Percentiles rank a stretch among this genome's conserved stretches.
These are phyloP conservation scores for Dicentrarchus labrax DNA, from an alignment of 2,113 vertebrate species.

Conservation along the genomic window DNA sequence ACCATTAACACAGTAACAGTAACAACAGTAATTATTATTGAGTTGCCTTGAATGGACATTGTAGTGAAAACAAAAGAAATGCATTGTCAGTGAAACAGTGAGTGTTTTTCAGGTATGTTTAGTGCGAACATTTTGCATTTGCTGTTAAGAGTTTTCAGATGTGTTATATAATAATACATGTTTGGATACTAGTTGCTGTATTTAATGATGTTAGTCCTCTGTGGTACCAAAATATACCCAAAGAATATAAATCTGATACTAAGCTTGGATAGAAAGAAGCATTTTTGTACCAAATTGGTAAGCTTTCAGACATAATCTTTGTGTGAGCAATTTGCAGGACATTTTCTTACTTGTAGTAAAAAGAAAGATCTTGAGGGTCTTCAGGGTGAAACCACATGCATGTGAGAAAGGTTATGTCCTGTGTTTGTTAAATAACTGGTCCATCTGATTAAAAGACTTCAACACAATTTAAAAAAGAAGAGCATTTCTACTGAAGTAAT, in stretches of 20 bases:
- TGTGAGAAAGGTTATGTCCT: not conserved
- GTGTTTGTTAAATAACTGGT: slow-evolving; percentile 29
- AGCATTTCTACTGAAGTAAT: slow-evolving; percentile 12
- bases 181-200: not conserved
- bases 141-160: not conserved
- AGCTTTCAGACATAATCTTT: not conserved
- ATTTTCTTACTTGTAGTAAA: too few species aligned
- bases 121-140: not conserved
- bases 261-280: not conserved
- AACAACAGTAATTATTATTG: too few species aligned
- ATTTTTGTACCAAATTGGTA: slow-evolving; percentile 4
- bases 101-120: too few species aligned
- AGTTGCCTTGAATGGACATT: too few species aligned
- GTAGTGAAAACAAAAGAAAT: too few species aligned
- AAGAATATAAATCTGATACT: not conserved
- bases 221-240: not conserved
- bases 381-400: slow-evolving; percentile 1
- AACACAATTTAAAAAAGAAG: slow-evolving; percentile 9
- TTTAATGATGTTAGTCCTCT: slow-evolving; percentile 1
- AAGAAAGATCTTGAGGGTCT: slow-evolving; percentile 11
- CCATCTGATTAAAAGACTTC: not conserved
- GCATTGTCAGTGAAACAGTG: too few species aligned
- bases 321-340: not conserved
- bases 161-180: not conserved
- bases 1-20: too few species aligned